These are phyloP conservation scores for Myotis myotis DNA, from an alignment of 2,797 vertebrate genomes.

Conservation along the genomic window DNA sequence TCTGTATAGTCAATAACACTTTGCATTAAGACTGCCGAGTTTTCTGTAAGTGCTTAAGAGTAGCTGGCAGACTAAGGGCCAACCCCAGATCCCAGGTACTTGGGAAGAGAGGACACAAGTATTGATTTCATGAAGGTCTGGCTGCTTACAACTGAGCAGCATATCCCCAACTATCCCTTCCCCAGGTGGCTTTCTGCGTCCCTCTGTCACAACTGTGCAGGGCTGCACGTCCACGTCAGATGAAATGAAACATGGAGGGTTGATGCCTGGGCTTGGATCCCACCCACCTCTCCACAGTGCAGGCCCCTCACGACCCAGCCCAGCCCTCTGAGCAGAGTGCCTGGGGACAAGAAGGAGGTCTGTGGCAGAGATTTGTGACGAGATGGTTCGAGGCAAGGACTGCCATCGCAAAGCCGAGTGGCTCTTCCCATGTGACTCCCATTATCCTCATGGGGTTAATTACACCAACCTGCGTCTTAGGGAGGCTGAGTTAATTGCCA, in stretches of 20 bases:
- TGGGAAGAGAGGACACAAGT: neutral
- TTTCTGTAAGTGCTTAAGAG: neutral
- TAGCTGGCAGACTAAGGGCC: neutral
- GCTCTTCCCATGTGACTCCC: neutral
- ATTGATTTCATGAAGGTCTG: neutral
- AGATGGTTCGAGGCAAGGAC: neutral
- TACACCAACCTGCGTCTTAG: constrained; percentile 55
- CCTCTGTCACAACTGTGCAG: neutral
- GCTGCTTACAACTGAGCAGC: neutral
- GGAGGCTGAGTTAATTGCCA: constrained; percentile 66
- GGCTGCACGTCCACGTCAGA: neutral
- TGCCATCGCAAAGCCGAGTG: neutral
- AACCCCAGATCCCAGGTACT: neutral
- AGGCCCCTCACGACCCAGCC: neutral
- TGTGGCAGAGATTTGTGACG: neutral
- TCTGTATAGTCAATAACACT: neutral
- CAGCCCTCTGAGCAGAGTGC: neutral
- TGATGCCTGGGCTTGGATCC: neutral
- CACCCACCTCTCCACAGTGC: neutral
- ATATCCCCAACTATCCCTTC: neutral
- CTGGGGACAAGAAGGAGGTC: neutral
- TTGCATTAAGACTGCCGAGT: neutral
- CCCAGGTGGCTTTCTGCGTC: neutral
- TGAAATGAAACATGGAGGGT: neutral
- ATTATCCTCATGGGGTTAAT: constrained; percentile 68